Conservation (phyloP, 2,888 invertebrate genomes). For the Emmelina monodactyla region DNA sequence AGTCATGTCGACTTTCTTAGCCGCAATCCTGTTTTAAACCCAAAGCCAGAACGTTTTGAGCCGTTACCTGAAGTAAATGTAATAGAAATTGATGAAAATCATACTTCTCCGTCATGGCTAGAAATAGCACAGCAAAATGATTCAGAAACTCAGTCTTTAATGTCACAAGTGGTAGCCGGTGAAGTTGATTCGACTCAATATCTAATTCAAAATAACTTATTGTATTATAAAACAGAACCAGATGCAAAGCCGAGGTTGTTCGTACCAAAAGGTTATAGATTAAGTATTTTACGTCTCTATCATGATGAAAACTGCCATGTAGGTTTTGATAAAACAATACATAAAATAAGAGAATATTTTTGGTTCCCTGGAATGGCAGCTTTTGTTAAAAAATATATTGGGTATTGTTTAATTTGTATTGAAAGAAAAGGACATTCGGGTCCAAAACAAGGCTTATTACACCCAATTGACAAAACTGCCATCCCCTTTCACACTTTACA, state of each 20-base stretch:
- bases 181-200: conserved; percentile 15
- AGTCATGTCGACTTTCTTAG: conserved; percentile 19
- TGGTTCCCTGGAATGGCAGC: conserved; percentile 16
- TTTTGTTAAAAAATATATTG: conserved; percentile 13
- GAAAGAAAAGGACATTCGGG: conserved; percentile 13
- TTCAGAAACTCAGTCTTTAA: conserved; percentile 13
- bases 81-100: conserved; percentile 9
- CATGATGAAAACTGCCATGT: conserved; percentile 15
- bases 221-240: conserved; percentile 9
- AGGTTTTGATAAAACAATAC: conserved; percentile 9
- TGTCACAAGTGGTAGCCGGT: conserved; percentile 8
- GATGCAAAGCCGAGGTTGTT: conserved; percentile 14
- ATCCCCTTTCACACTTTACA: conserved; percentile 21
- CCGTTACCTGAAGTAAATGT: conserved; percentile 7
- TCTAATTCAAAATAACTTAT: conserved; percentile 11
- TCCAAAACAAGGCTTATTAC: conserved; percentile 14
- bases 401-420: conserved; percentile 12
- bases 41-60: too few relatives aligned
- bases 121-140: conserved; percentile 15
- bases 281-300: conserved; percentile 13
- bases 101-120: conserved; percentile 13
- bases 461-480: conserved; percentile 14
- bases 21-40: conserved; percentile 14
- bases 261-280: conserved; percentile 14
- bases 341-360: conserved; percentile 15